These are phyloP conservation scores for Ceratitis capitata DNA, from an alignment of 1,140 invertebrate genomes.

Conservation along the genomic window DNA sequence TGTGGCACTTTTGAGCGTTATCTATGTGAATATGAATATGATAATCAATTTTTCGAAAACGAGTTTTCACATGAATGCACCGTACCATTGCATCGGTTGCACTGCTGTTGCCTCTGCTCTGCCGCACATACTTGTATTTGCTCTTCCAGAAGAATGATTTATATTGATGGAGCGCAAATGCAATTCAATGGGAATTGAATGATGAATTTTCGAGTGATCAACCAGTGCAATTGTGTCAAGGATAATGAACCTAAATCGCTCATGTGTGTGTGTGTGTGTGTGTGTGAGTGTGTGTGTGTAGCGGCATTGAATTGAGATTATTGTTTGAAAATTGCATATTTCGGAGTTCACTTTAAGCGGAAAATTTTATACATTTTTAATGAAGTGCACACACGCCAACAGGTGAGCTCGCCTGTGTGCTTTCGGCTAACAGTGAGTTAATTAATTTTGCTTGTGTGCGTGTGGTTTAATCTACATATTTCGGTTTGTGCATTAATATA, in stretches of 20 bases:
- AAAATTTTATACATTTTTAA: not conserved
- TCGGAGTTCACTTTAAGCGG: not conserved
- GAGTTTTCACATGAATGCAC: constrained; percentile 27
- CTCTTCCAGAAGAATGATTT: constrained; percentile 23
- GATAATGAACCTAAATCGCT: not conserved
- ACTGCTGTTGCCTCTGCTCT: too few relatives aligned
- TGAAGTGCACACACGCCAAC: not conserved
- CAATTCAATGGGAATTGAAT: not conserved
- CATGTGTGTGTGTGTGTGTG: not conserved
- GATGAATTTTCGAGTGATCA: not conserved
- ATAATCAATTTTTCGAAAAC: constrained; percentile 29
- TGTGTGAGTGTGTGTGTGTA: too few relatives aligned
- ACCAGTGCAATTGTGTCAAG: constrained; percentile 24
- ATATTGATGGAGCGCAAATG: not conserved
- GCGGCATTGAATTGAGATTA: not conserved
- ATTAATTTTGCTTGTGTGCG: too few relatives aligned
- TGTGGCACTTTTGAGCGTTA: too few relatives aligned
- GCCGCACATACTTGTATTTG: not conserved
- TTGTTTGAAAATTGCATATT: constrained; percentile 18
- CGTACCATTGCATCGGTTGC: not conserved
- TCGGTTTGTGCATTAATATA: not conserved
- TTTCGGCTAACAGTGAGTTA: too few relatives aligned
- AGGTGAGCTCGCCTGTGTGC: not conserved
- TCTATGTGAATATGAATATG: not conserved
- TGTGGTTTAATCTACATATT: not conserved